These are phyloP conservation scores for Telmatherina bonti DNA, from an alignment of 2,797 vertebrate species.

Conservation along the genomic window DNA sequence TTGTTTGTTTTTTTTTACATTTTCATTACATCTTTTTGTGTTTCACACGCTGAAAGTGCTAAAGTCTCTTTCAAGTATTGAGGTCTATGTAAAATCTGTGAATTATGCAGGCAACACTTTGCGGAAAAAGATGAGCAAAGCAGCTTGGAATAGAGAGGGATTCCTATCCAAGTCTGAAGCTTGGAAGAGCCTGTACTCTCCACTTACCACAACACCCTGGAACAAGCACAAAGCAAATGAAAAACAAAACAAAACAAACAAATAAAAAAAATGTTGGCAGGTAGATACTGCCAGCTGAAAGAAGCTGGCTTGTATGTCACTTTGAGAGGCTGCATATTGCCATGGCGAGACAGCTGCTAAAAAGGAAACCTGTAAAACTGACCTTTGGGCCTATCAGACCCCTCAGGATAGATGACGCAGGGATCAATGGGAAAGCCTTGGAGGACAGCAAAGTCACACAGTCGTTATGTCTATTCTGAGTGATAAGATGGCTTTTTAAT, in stretches of 20 bases:
- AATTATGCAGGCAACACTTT: conserved; percentile 52
- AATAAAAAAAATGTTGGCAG: conserved; percentile 41
- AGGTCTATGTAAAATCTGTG: conserved; percentile 64
- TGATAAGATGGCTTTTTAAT: background rate
- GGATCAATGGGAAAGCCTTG: conserved; percentile 61
- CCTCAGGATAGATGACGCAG: conserved; percentile 60
- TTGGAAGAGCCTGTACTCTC: conserved; percentile 25
- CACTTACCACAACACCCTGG: conserved; percentile 65
- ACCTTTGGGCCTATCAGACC: conserved; percentile 44
- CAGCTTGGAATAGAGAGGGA: conserved; percentile 61
- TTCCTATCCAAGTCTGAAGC: conserved; percentile 64
- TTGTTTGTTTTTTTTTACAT: background rate
- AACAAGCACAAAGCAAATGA: conserved; percentile 34
- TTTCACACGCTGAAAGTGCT: background rate
- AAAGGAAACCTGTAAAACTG: conserved; percentile 58
- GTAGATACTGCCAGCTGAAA: conserved; percentile 46
- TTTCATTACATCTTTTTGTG: conserved; percentile 3
- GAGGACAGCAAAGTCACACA: conserved; percentile 76
- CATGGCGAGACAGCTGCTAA: conserved; percentile 50
- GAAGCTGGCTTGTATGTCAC: conserved; percentile 34
- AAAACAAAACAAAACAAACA: background rate
- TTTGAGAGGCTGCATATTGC: conserved; percentile 49
- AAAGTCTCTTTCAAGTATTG: conserved; percentile 30
- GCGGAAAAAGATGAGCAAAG: conserved; percentile 69
- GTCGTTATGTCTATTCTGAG: conserved; percentile 33